Base-by-base conservation (phyloP, 2,797 vertebrate species). In the Furcifer pardalis region DNA sequence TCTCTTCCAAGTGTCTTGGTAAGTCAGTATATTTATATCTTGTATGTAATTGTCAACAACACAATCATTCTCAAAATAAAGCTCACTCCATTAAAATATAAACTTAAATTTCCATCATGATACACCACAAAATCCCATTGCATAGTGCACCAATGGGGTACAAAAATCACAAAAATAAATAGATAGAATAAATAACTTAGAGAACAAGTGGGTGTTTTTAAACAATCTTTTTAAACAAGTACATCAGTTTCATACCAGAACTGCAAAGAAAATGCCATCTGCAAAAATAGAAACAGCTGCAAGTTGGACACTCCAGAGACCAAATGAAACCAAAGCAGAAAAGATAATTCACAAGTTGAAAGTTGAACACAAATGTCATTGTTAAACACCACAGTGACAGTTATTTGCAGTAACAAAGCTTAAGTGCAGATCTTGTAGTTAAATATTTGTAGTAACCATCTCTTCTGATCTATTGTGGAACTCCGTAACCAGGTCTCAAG, bases 111-210 rank as follows among this genome's bases (percentile, higher is more conserved):
- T 94, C 93, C 96, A 94, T 96, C 96, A 96, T 96, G 94, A 97
- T 96, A 97, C 96, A 96, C 96, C 95, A 97, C 96, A 97, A 97
- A 94, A 96, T 91, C 96, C 97, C 96, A 98, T 97, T 97, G 97
- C 96, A 98, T 94, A 96, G 94, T 97, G 97, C 97, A 98, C 95
- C 95, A 96, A 96, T 95, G 96, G 96, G 96, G 90, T 95, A 90
- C 90, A 87, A 95, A 95, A 97, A 97, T 92, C 95, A 97, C 96
- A 94, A 92, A 91, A 75, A 85, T 77, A 76, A 75, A 89, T 65
- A 79, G 68, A 40, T 1, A 30, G 52, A 71, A 40, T 42, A 71
- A 71, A 42, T 42, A 68, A 68, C 32, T 40, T 71, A 71, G 72
- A 91, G 68, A 95, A 95, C 91, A 91, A 93, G 93, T 66, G 84